Base-by-base conservation (phyloP, 2,797 vertebrate genomes). In the Sebastes trivittatus region DNA sequence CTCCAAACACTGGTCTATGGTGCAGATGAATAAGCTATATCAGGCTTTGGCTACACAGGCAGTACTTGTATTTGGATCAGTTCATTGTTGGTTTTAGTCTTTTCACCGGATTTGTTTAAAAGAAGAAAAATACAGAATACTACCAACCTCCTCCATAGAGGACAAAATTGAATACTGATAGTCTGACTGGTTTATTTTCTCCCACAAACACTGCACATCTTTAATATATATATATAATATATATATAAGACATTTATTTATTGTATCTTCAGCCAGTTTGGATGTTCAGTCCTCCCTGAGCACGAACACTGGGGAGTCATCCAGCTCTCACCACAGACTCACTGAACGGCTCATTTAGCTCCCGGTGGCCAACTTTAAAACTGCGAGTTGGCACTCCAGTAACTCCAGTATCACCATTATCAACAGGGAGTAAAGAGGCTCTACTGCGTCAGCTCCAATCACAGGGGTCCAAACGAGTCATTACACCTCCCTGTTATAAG, bases 281-380 rank as follows among this genome's bases (percentile, higher is more conserved):
- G 11, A 25, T 46, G 38, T 49, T 22, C 10, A 30, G 2, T 7
- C 38, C 36, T 54, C 4, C 10, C 14, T 27, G 18, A 69, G 18
- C 29, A 10, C 54, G 38, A n/a, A 23, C 55, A 46, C 34, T 42
- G 11, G 4, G 14, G 68, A 32, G 20, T 66, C 67, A n/a, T 38
- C 38, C 56, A 46, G 54, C 29, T n/a, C 18, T 56, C 34, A 67
- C 22, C 34, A 30, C 36, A 52, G n/a, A 22, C 68, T 67, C 54
- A 55, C 14, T 46, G 20, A 74, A 78, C 11, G 71, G 38, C 72
- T 83, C 75, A 62, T 80, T 86, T 22, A 77, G 68, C 84, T 81
- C 66, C 84, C 32, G 2, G 76, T 72, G 78, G 80, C 38, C 49
- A 11, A 60, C 56, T 56, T 56, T 23, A 68, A 27, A 69, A 73